Conservation (phyloP, 2,113 vertebrate species). For the Indicator maculatus region DNA sequence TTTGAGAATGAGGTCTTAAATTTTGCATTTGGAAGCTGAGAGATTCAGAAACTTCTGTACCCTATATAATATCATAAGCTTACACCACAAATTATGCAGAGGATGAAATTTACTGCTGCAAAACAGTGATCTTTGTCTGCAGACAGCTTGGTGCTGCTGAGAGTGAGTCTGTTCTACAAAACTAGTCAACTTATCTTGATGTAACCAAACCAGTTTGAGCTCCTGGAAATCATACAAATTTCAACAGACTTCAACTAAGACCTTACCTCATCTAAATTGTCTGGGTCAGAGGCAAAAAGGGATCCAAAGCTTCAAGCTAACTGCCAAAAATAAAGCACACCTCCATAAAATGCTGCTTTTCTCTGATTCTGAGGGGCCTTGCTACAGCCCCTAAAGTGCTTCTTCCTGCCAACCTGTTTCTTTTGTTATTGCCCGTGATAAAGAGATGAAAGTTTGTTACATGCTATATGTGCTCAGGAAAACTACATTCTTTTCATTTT, state of each 20-base stretch:
- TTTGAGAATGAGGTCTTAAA: background rate
- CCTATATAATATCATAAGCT: accelerated
- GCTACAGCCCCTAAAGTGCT: background rate
- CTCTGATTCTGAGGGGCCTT: background rate
- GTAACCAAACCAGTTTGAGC: background rate
- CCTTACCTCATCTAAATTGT: background rate
- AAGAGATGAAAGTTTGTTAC: background rate
- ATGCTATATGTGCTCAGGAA: background rate
- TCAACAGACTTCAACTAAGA: background rate
- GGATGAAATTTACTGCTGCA: background rate
- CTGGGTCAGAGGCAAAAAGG: background rate
- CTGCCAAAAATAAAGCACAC: background rate
- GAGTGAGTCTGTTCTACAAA: background rate
- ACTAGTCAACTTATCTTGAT: background rate
- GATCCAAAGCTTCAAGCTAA: background rate
- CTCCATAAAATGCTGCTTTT: background rate
- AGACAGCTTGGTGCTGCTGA: background rate
- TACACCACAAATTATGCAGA: background rate
- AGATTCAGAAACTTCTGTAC: background rate
- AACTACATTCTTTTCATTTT: background rate
- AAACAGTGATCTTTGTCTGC: background rate
- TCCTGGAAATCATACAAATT: background rate
- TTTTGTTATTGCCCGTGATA: background rate
- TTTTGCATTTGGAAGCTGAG: background rate
- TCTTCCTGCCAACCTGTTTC: background rate